Evolutionary conservation across 2,113 vertebrate genomes (phyloP), one percentile per base, ranked within the genome.

Genomic region (Pimephales promelas): DNA sequence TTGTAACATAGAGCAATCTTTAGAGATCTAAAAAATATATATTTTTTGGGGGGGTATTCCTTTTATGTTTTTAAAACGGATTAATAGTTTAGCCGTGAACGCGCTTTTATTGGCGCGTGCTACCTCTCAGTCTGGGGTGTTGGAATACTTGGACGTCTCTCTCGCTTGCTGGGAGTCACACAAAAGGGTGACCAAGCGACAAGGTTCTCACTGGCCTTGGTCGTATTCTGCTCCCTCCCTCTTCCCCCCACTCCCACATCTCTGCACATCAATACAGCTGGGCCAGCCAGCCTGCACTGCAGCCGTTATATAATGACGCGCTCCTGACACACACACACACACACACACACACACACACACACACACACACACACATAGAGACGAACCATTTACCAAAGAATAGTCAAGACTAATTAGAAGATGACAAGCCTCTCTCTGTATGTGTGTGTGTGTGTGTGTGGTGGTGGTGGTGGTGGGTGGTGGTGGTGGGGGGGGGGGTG

Each of bases 231-330:
- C 84, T 85, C 84, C 79, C 47, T 61, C 84, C 83, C 8, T 40
- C 40, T 8, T 40, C 40, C 36, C 52, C 72, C 75, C 24, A 68
- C 83, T 70, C 77, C 81, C 75, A 83, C 85, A 49, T 83, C 87
- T 89, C 83, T 62, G 76, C 85, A 90, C 92, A 88, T 90, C 89
- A 90, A 88, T 91, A 88, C 85, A 88, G 85, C 84, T 14, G 66
- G 75, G 87, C 83, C 85, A 89, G 90, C 87, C 90, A 89, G 90
- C 87, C 90, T 83, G 88, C 91, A 92, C 68, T 90, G 87, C 87
- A 89, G 90, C 81, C 82, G 54, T 94, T 92, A 92, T 86, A 85
- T 90, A 90, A 89, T 82, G 24, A 81, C 36, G 36, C 68, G 83
- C 87, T 87, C 77, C 83, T 85, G 82, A 84, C 83, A 82, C n/a